Conservation (phyloP, 2,797 vertebrate species). For the Clarias platycephalus region DNA sequence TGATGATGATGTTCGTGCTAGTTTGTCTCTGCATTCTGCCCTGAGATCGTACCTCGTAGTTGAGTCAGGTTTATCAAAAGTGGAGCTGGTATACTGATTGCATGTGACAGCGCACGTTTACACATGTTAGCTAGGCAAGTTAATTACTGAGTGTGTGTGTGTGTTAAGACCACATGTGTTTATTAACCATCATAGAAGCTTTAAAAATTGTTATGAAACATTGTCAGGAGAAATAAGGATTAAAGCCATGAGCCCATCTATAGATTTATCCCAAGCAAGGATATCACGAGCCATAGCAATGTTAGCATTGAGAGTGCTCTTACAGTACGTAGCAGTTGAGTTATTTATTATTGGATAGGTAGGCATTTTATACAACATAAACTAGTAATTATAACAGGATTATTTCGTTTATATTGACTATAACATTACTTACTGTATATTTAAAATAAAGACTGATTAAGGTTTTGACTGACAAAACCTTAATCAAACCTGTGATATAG, state of each 20-base stretch:
- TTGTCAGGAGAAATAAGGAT: neutral
- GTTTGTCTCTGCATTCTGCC: conserved; percentile 6
- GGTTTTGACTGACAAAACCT: neutral
- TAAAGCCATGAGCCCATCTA: neutral
- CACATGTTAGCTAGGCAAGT: neutral
- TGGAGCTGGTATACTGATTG: neutral
- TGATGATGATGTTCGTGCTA: conserved; percentile 19
- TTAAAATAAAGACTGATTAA: neutral
- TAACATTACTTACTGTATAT: too few species aligned
- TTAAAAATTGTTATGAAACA: neutral
- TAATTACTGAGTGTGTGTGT: neutral
- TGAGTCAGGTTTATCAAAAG: neutral
- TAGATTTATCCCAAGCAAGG: neutral
- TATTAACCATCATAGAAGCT: neutral
- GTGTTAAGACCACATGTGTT: neutral
- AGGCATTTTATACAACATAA: neutral
- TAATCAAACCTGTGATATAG: neutral
- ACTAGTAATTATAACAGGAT: neutral
- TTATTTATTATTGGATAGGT: neutral
- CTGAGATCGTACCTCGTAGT: neutral
- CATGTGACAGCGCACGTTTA: neutral
- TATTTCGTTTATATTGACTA: neutral
- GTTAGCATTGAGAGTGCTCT: neutral
- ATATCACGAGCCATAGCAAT: neutral
- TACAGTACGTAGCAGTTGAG: neutral